Evolutionary conservation across 1,140 invertebrate species (phyloP), one percentile per base, ranked within the genome.

Genomic region (Pectinophora gossypiella): DNA sequence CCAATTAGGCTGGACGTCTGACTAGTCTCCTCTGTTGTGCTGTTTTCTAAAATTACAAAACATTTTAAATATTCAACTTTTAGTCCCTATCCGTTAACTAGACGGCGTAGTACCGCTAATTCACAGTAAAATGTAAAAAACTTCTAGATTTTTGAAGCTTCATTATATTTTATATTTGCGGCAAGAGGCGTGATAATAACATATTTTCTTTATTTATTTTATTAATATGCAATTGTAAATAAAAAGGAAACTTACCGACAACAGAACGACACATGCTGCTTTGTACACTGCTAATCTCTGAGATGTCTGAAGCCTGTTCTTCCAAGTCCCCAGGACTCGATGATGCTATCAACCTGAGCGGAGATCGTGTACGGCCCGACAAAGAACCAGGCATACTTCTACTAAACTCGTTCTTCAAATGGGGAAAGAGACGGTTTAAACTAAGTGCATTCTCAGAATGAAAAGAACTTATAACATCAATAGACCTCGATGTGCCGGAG

Each of bases 381-480:
- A 85, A 52, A 0, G 73, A 76, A 15, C 76, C 75, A 0, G 84
- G 82, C 73, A 85, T 84, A 51, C 85, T 85, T 59, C 63, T 74
- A 42, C 82, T 87, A 10, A 87, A 70, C 48, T 85, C 79, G 48
- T 80, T 82, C 51, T 82, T 79, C 19, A 87, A 66, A 51, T 87
- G 77, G 7, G 85, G 85, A 62, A 87, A 87, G 45, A 87, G 56
- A 53, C 85, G 74, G 38, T 85, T 85, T 38, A 87, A 61, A 43
- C 80, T 87, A 10, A 81, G 53, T 15, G 83, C 76, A 61, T 87
- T 87, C 54, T 87, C 85, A 7, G 85, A 87, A 62, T 87, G 82
- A 64, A 87, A 87, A 1, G 85, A 87, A 53, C 72, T 84, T 20
- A 84, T 76, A 15, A 85, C 68, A 45, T 81, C 78, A 18, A 67